Base-by-base conservation (phyloP, 1,140 invertebrate genomes). In the Hetaerina americana region DNA sequence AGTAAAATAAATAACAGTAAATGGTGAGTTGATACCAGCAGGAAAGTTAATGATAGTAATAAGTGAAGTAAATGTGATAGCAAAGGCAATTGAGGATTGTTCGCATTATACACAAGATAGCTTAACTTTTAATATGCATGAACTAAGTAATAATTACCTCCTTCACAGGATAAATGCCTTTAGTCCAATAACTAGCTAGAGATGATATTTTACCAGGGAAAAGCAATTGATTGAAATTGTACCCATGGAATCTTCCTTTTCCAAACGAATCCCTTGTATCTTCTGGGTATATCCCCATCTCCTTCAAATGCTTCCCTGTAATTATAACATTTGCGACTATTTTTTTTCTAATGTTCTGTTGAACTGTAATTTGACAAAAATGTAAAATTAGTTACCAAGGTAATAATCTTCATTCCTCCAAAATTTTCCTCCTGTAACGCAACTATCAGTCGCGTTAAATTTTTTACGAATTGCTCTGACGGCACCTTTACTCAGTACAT, bases 361-460 rank as follows among this genome's bases (percentile, higher is more conserved):
- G n/a, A n/a, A n/a, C n/a, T n/a, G n/a, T n/a, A n/a, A n/a, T n/a
- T n/a, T n/a, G n/a, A n/a, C n/a, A n/a, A n/a, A n/a, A n/a, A n/a
- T n/a, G n/a, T n/a, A n/a, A n/a, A n/a, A 27, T 69, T 27, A 57
- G 69, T 75, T 79, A 83, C 84, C 84, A 49, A 86, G 80, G 76
- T 85, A 85, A 77, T 81, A 84, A 79, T 85, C 85, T 77, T 85
- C 84, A 73, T 84, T 84, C 72, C 84, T 85, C 82, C 83, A 84
- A 76, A 81, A 84, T 71, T 80, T 83, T 70, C 83, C 84, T 66
- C 83, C 78, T 0, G 73, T 68, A 22, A 74, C 72, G 75, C 84
- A 86, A 29, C 78, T 79, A 29, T 82, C 75, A 0, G 78, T 74
- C 49, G 73, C 79, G 73, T 81, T 76, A 75, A 85, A 85, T 72